Base-by-base conservation (phyloP, 2,888 invertebrate genomes). In the Amblyteles armatorius region DNA sequence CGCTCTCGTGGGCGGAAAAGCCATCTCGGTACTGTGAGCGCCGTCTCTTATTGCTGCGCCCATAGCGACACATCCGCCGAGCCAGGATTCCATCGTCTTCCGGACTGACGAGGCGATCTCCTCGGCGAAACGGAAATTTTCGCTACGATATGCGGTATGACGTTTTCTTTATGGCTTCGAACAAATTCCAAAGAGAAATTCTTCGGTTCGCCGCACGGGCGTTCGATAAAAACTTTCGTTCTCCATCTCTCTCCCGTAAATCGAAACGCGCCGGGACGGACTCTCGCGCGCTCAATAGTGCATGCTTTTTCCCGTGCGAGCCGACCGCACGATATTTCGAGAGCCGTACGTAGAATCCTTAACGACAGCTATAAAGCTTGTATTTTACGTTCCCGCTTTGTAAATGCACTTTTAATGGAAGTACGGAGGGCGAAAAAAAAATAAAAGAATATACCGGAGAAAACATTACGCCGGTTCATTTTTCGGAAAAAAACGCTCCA, bases 1-100 rank as follows among this genome's bases (percentile, higher is more conserved):
- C 79, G 57, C 36, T 52, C 67, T 79, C 82, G 79, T 72, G 82
- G 85, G 76, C 72, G 79, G 74, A 82, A 85, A 82, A 85, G 69
- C 60, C 60, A 79, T 74, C 83, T 79, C 60, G n/a, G 74, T 29
- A 73, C 65, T 69, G 57, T 44, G 50, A 36, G 55, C 52, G 33
- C 16, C 44, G 44, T 48, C 44, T 73, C 72, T 68, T 77, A 72
- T 73, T 84, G 80, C 80, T 52, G 65, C 50, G 9, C 50, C 33
- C 50, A 60, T 29, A 33, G 63, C 29, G 33, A 63, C 13, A 29
- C 29, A 63, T 63, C 63, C 63, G 63, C 33, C 63, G 7, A 33
- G 63, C 63, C 33, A n/a, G 29, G 67, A 36, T 55, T 57, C 36
- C 40, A 72, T 33, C 36, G 76, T 72, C 60, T 77, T 79, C 76